phyloP scores from a whole-genome alignment of 2,888 invertebrate species.

The Pomacea canaliculata region DNA sequence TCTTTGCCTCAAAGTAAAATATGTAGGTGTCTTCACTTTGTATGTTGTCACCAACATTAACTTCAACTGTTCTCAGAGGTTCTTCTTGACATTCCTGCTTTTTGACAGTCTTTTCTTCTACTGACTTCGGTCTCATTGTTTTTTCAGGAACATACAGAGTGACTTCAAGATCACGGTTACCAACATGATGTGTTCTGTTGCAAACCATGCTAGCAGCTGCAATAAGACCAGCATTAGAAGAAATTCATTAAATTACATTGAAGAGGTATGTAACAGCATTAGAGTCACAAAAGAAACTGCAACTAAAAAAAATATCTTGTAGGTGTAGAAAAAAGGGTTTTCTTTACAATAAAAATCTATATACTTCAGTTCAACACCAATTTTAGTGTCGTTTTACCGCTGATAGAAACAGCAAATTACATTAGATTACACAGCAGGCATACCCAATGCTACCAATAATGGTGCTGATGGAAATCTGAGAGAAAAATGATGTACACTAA shows the following conservation, averaged over 20 bases:
- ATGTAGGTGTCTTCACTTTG: constrained; percentile 12
- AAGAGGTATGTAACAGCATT: too few species aligned
- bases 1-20: constrained; percentile 12
- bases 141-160: constrained; percentile 1
- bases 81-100: constrained; percentile 1
- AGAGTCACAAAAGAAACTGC: too few species aligned
- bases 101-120: constrained; percentile 1
- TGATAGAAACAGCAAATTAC: too few species aligned
- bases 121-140: too few species aligned
- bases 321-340: not conserved
- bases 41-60: not conserved
- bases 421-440: too few species aligned
- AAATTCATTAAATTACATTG: not conserved
- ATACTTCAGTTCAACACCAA: too few species aligned
- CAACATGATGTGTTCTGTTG: constrained; percentile 1
- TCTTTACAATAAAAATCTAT: not conserved
- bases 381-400: too few species aligned
- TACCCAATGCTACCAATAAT: too few species aligned
- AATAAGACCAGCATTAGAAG: not conserved
- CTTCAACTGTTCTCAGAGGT: not conserved
- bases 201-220: constrained; percentile 7
- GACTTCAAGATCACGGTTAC: not conserved
- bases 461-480: too few species aligned
- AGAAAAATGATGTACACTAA: too few species aligned
- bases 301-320: too few species aligned